A percentile compares a stretch with the other conserved stretches of the same genome.
Conservation (phyloP, 2,113 vertebrate species). For the Psilopogon haemacephalus region DNA sequence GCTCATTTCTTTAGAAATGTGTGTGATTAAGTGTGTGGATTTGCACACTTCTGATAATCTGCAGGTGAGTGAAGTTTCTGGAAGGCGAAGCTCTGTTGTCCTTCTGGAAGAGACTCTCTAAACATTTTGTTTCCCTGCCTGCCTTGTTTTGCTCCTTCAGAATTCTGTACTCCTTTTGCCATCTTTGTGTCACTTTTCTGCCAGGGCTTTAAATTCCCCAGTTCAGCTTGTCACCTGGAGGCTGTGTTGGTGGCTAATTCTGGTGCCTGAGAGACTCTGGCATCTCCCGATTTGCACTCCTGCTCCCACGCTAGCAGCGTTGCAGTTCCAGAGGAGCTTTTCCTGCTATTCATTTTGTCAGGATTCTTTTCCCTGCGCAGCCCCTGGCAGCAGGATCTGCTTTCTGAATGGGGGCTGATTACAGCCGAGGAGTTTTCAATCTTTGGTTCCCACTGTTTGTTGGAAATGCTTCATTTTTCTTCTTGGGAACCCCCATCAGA, state of each 20-base stretch:
- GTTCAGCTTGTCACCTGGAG: background rate
- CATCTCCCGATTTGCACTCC: background rate
- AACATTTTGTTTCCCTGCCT: background rate
- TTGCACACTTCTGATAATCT: background rate
- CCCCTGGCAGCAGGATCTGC: background rate
- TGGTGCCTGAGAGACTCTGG: background rate
- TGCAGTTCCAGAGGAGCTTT: background rate
- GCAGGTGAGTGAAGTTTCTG: background rate
- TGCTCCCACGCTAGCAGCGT: background rate
- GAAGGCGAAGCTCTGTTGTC: background rate
- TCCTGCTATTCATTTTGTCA: background rate
- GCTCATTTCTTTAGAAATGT: background rate
- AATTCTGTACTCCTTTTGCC: background rate
- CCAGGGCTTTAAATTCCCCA: background rate
- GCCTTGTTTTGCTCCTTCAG: background rate
- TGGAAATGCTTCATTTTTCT: background rate
- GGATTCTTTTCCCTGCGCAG: background rate
- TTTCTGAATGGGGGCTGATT: background rate
- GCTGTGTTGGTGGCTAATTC: background rate
- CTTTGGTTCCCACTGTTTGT: background rate
- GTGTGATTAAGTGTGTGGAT: background rate
- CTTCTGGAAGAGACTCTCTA: background rate
- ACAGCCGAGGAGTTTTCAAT: background rate
- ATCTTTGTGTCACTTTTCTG: background rate
- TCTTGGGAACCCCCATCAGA: background rate